Percentiles rank a stretch among this genome's conserved stretches.
Conservation (phyloP, 1,140 invertebrate species). For the Telenomus remus region DNA sequence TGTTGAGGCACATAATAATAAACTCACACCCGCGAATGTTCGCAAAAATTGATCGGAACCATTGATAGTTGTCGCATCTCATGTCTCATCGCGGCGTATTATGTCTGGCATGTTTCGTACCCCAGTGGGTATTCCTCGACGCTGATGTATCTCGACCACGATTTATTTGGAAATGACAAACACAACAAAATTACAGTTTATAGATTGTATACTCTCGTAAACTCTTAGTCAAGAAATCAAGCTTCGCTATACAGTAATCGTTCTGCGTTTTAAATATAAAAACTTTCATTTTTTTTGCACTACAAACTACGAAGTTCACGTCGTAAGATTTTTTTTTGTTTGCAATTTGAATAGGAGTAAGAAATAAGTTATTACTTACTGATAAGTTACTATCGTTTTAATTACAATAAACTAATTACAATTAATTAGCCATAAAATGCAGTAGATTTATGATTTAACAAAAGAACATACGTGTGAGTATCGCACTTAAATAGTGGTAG, state of each 20-base stretch:
- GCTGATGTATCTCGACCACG: constrained; percentile 15
- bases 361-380: neutral
- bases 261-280: no score
- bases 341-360: no score
- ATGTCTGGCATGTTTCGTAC: constrained; percentile 15
- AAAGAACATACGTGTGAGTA: constrained; percentile 4
- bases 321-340: no score
- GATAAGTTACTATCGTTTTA: neutral
- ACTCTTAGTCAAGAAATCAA: neutral
- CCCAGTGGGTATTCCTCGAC: constrained; percentile 12
- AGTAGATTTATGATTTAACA: constrained; percentile 14
- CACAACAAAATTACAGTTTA: constrained; percentile 10
- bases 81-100: constrained; percentile 5
- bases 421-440: constrained; percentile 6
- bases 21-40: no score
- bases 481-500: neutral
- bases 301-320: no score
- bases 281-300: no score
- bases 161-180: constrained; percentile 11
- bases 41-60: no score
- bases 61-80: neutral
- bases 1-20: no score
- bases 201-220: neutral
- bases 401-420: neutral
- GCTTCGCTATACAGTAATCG: neutral